Evolutionary conservation across 2,888 invertebrate genomes (phyloP).

Genomic region (Rhagonycha lutea): DNA sequence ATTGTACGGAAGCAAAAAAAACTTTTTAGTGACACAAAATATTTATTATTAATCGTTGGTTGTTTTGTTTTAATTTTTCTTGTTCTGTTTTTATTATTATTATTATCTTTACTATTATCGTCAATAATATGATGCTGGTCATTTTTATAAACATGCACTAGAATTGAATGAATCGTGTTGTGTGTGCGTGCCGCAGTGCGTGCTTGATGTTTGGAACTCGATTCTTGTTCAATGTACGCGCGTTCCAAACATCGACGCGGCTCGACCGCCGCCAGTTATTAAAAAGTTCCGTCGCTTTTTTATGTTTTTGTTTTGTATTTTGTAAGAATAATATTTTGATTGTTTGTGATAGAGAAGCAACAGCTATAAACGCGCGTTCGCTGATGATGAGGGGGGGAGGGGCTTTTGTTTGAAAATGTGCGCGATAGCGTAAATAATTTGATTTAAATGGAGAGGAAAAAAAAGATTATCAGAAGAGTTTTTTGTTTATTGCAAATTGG

Average conservation of each 20-base stretch:
- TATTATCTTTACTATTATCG: not conserved
- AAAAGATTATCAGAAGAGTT: not conserved
- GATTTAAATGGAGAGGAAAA: not conserved
- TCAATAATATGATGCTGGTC: conserved; percentile 2
- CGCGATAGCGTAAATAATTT: not conserved
- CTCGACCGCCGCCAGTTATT: not conserved
- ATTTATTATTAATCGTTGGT: not conserved
- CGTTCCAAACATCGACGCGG: not conserved
- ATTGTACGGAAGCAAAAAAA: not conserved
- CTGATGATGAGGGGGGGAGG: too few relatives aligned
- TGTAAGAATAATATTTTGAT: not conserved
- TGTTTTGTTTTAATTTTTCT: not conserved
- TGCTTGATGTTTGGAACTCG: not conserved
- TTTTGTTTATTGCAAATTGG: not conserved
- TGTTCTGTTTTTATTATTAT: not conserved
- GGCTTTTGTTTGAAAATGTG: not conserved
- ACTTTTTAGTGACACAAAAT: not conserved
- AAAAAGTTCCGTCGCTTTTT: conserved; percentile 1
- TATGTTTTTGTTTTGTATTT: conserved; percentile 1
- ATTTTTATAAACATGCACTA: conserved; percentile 1
- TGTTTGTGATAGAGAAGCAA: not conserved
- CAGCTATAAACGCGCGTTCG: not conserved
- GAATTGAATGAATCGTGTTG: not conserved
- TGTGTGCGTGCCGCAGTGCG: not conserved
- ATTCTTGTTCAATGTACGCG: not conserved